Percentiles rank a stretch among this genome's conserved stretches.
phyloP scores from a whole-genome alignment of 2,113 vertebrate genomes.

The Chaetorhynchus papuensis region DNA sequence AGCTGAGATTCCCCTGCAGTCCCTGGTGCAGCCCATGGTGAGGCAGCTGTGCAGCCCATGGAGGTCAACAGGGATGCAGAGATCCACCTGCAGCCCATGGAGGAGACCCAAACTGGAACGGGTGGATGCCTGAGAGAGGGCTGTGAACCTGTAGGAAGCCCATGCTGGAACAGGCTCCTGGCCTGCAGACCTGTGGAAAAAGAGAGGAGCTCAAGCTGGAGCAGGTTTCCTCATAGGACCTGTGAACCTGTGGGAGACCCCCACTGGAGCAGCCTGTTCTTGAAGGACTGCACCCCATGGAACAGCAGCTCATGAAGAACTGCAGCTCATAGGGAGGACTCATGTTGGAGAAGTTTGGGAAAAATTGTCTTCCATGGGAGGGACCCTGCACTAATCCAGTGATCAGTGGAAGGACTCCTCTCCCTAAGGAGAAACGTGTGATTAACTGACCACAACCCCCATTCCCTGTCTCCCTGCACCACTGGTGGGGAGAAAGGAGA shows the following conservation, averaged over 20 bases:
- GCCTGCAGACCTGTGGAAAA: neutral
- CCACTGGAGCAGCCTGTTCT: neutral
- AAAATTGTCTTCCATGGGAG: neutral
- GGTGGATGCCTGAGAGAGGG: neutral
- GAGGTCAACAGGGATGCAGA: neutral
- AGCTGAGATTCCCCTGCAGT: neutral
- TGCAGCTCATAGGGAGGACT: neutral
- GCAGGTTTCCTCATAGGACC: neutral
- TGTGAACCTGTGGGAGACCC: neutral
- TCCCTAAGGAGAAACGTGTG: rapidly evolving
- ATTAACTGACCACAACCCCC: neutral
- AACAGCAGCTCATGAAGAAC: neutral
- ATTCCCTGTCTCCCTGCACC: neutral
- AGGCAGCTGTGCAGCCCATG: neutral
- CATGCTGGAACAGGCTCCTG: neutral
- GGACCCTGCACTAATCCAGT: neutral
- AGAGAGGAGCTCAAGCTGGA: neutral
- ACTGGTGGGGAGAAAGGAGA: neutral
- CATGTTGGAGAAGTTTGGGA: neutral
- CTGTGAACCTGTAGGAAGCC: neutral
- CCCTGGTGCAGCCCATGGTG: neutral
- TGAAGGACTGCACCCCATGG: neutral
- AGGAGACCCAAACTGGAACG: neutral
- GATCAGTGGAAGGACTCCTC: neutral
- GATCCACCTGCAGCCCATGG: neutral